phyloP scores from a whole-genome alignment of 2,113 vertebrate genomes.

The Bungarus multicinctus region DNA sequence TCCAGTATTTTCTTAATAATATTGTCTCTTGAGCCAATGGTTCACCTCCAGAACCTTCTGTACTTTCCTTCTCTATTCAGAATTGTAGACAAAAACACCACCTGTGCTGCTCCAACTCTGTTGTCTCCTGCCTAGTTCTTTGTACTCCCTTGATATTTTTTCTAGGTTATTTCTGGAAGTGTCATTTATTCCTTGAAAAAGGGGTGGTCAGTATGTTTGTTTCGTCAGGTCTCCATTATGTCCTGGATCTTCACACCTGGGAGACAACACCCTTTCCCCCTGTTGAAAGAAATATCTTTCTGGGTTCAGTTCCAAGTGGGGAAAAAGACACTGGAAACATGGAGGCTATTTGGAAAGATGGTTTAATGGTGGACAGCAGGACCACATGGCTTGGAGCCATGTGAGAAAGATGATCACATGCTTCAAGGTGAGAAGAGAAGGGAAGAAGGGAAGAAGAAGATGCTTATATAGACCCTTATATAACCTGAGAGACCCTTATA shows the following conservation, averaged over 20 bases:
- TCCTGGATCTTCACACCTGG: not conserved
- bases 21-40: not conserved
- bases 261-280: not conserved
- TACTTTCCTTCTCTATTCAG: not conserved
- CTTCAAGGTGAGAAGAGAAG: too few species aligned
- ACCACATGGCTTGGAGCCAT: too few species aligned
- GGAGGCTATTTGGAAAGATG: too few species aligned
- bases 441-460: too few species aligned
- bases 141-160: not conserved
- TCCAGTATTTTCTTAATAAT: not conserved
- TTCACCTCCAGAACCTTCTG: not conserved
- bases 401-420: too few species aligned
- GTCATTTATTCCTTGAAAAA: not conserved
- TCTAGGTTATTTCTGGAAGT: not conserved
- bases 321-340: too few species aligned
- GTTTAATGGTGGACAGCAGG: too few species aligned
- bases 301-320: too few species aligned
- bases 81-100: not conserved
- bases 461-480: too few species aligned
- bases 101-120: not conserved
- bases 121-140: not conserved
- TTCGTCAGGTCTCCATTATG: not conserved
- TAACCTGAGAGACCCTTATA: too few species aligned
- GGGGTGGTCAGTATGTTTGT: not conserved
- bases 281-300: too few species aligned